Percentiles rank a stretch among this genome's conserved stretches.
Evolutionary conservation across 2,113 vertebrate genomes (phyloP).

Genomic region (Guaruba guarouba): DNA sequence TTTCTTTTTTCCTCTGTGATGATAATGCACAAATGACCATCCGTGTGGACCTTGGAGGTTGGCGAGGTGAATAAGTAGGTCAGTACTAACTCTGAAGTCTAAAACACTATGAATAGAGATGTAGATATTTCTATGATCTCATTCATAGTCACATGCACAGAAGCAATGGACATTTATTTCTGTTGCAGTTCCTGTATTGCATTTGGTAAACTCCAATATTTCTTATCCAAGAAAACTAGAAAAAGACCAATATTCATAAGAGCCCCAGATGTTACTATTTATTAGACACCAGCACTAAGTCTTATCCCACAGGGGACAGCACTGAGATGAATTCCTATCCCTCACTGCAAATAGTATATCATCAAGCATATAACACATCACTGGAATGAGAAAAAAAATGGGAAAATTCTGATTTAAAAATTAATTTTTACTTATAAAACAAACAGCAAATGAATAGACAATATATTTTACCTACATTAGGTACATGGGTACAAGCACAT

Average conservation of each 20-base stretch:
- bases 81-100: background rate
- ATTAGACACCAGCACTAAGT: background rate
- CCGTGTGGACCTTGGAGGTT: background rate
- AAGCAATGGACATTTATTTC: background rate
- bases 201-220: background rate
- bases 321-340: background rate
- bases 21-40: background rate
- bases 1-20: background rate
- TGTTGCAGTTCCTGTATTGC: background rate
- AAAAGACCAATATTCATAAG: background rate
- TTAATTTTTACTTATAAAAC: background rate
- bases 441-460: background rate
- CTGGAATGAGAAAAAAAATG: background rate
- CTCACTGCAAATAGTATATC: background rate
- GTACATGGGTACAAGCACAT: background rate
- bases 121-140: background rate
- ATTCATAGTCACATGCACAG: background rate
- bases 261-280: background rate
- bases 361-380: background rate
- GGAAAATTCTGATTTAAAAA: fast-evolving
- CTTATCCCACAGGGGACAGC: background rate
- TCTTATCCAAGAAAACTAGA: background rate
- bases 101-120: background rate
- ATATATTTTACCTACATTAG: background rate
- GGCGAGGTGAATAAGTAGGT: background rate